Conservation (phyloP, 2,888 invertebrate species). For the Brachycybe producta region DNA sequence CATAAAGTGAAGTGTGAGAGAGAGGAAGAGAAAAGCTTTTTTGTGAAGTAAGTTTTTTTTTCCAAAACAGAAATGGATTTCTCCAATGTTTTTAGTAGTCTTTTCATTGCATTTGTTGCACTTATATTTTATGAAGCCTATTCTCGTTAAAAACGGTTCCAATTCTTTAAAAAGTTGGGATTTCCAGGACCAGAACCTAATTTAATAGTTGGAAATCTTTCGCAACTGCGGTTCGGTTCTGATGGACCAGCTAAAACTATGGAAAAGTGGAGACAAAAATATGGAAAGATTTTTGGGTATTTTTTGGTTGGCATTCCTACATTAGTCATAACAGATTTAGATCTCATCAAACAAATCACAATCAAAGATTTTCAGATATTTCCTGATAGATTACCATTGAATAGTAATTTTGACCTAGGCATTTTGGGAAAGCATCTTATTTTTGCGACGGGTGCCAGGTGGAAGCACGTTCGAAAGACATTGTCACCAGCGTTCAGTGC, state of each 20-base stretch:
- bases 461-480: neutral
- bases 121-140: too few species aligned
- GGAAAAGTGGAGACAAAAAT: conserved; percentile 24
- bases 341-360: conserved; percentile 28
- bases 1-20: too few species aligned
- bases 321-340: conserved; percentile 25
- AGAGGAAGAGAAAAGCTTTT: too few species aligned
- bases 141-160: conserved; percentile 1
- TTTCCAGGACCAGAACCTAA: conserved; percentile 19
- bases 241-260: conserved; percentile 21
- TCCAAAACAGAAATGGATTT: too few species aligned
- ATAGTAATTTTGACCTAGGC: too few species aligned
- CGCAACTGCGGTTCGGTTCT: conserved; percentile 24
- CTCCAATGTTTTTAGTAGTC: too few species aligned
- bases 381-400: conserved; percentile 26
- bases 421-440: neutral
- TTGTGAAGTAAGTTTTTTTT: too few species aligned
- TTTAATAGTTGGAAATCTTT: conserved; percentile 22
- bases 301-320: conserved; percentile 24
- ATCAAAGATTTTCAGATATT: conserved; percentile 29
- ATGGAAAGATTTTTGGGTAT: conserved; percentile 25
- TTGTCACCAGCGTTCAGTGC: neutral
- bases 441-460: neutral
- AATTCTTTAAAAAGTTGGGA: conserved; percentile 13
- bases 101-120: too few species aligned